phyloP scores from a whole-genome alignment of 2,888 invertebrate species.

The Parapristionchus giblindavisi region DNA sequence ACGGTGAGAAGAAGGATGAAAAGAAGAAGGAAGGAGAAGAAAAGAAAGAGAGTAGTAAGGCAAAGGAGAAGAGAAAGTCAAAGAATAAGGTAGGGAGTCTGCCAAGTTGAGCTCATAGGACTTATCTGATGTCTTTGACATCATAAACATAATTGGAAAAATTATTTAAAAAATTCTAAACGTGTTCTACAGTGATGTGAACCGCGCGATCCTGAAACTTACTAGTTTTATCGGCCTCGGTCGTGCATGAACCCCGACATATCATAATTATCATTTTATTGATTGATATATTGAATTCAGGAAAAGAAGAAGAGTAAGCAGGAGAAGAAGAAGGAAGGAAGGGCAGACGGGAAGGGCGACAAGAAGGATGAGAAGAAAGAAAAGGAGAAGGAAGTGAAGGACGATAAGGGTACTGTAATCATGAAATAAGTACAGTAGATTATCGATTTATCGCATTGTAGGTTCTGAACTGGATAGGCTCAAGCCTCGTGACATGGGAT shows the following conservation, averaged over 20 bases:
- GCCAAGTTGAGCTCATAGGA: too few species aligned
- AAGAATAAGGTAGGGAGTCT: too few species aligned
- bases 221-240: too few species aligned
- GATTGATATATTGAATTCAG: too few species aligned
- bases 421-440: slow-evolving; percentile 7
- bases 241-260: too few species aligned
- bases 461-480: neutral
- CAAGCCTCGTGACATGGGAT: slow-evolving; percentile 25
- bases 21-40: slow-evolving; percentile 26
- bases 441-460: slow-evolving; percentile 17
- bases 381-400: neutral
- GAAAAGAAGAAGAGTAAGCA: slow-evolving; percentile 28
- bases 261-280: too few species aligned
- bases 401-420: neutral
- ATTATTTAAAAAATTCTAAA: too few species aligned
- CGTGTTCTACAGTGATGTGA: too few species aligned
- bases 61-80: too few species aligned
- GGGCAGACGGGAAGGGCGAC: neutral
- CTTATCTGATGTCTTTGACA: too few species aligned
- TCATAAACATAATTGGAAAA: too few species aligned
- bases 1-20: slow-evolving; percentile 6
- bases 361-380: slow-evolving; percentile 19
- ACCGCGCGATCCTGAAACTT: too few species aligned
- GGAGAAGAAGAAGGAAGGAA: slow-evolving; percentile 36
- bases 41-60: slow-evolving; percentile 18